phyloP scores from a whole-genome alignment of 2,797 vertebrate genomes.

The Parambassis ranga region DNA sequence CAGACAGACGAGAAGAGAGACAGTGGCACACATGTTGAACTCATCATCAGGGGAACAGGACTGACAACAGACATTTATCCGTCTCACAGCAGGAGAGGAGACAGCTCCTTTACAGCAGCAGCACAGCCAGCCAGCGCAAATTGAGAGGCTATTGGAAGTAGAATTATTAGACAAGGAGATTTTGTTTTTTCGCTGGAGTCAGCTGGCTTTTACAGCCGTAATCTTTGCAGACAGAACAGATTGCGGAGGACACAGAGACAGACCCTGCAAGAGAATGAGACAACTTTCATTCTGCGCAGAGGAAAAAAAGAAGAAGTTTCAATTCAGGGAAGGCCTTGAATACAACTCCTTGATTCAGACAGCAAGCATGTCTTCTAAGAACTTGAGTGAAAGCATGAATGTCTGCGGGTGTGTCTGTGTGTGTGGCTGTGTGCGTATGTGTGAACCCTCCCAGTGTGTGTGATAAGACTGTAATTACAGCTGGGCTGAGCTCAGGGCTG shows the following conservation, averaged over 20 bases:
- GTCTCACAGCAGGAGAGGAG: constrained; percentile 31
- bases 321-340: constrained; percentile 59
- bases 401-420: constrained; percentile 52
- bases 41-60: constrained; percentile 33
- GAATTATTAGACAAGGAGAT: constrained; percentile 54
- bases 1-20: constrained; percentile 16
- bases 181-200: constrained; percentile 53
- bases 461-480: constrained; percentile 82
- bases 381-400: constrained; percentile 42
- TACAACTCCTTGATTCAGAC: constrained; percentile 55
- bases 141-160: constrained; percentile 39
- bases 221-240: constrained; percentile 45
- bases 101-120: constrained; percentile 29
- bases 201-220: constrained; percentile 32
- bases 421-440: constrained; percentile 50
- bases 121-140: constrained; percentile 12
- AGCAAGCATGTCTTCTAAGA: constrained; percentile 46
- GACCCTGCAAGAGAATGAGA: constrained; percentile 40
- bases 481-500: constrained; percentile 74
- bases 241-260: constrained; percentile 26
- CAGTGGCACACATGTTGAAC: constrained; percentile 39
- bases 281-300: constrained; percentile 13
- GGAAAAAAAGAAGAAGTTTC: constrained; percentile 65
- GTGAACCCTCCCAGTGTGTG: constrained; percentile 61
- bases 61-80: constrained; percentile 54